phyloP scores from a whole-genome alignment of 2,113 vertebrate species.

The Peucedramus taeniatus region DNA sequence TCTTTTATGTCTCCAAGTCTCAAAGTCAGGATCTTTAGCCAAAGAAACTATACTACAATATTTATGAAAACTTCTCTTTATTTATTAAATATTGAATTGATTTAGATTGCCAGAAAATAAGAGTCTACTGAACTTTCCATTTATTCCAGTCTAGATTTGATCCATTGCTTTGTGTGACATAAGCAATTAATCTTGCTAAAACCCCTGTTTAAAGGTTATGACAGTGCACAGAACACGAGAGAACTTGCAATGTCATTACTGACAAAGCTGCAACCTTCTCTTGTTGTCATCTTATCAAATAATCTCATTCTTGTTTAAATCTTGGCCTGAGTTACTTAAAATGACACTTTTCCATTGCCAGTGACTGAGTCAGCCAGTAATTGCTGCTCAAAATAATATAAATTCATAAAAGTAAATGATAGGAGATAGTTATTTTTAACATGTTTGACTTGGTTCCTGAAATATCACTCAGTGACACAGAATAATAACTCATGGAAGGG shows the following conservation, averaged over 20 bases:
- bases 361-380: background rate
- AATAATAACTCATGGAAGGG: background rate
- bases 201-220: background rate
- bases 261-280: constrained; percentile 26
- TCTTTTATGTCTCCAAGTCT: background rate
- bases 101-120: background rate
- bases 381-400: constrained; percentile 44
- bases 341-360: background rate
- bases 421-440: constrained; percentile 34
- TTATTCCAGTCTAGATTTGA: background rate
- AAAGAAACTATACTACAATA: background rate
- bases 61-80: background rate
- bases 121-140: background rate
- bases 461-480: constrained; percentile 12
- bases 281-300: constrained; percentile 9
- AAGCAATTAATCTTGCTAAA: background rate
- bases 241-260: background rate
- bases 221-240: background rate
- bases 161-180: background rate
- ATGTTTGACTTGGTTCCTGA: constrained; percentile 5
- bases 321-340: constrained; percentile 19
- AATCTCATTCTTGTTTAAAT: constrained; percentile 14
- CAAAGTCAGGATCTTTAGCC: background rate
- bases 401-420: constrained; percentile 35
- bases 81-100: background rate